Percentiles rank a stretch among this genome's conserved stretches.
phyloP scores from a whole-genome alignment of 2,113 vertebrate species.

The Nerophis ophidion region DNA sequence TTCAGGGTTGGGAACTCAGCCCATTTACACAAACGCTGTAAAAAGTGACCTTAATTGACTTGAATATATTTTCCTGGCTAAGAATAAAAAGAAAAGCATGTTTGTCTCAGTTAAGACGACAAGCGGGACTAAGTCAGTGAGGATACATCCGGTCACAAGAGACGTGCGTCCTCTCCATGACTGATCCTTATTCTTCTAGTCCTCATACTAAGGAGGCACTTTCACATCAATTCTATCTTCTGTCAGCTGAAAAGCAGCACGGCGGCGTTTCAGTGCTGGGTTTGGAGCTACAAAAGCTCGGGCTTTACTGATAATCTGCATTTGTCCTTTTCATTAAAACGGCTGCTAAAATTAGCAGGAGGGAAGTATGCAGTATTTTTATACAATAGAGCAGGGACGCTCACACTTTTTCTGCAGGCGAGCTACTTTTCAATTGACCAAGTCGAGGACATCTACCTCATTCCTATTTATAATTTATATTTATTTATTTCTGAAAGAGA shows the following conservation, averaged over 20 bases:
- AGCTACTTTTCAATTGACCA: too few species aligned
- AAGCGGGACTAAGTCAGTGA: constrained; percentile 8
- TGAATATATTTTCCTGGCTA: constrained; percentile 26
- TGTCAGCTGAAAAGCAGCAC: not conserved
- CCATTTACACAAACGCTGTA: too few species aligned
- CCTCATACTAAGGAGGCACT: not conserved
- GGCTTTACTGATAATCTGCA: constrained; percentile 27
- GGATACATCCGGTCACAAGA: constrained; percentile 1
- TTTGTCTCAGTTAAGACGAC: constrained; percentile 16
- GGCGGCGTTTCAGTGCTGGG: constrained; percentile 5
- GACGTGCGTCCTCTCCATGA: not conserved
- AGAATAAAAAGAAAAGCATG: constrained; percentile 40
- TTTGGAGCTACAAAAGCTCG: constrained; percentile 35
- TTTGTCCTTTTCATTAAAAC: constrained; percentile 25
- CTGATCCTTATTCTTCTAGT: not conserved
- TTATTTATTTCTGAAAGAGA: too few species aligned
- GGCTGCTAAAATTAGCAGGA: constrained; percentile 44
- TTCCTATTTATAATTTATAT: too few species aligned
- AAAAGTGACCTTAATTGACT: not conserved
- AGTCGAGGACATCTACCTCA: too few species aligned
- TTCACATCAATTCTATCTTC: constrained; percentile 20
- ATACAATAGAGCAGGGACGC: too few species aligned
- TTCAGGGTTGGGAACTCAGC: too few species aligned
- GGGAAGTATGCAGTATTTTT: constrained; percentile 26
- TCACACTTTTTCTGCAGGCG: too few species aligned